phyloP scores from a whole-genome alignment of 2,888 invertebrate genomes.

The Chloroclystis v-ata region DNA sequence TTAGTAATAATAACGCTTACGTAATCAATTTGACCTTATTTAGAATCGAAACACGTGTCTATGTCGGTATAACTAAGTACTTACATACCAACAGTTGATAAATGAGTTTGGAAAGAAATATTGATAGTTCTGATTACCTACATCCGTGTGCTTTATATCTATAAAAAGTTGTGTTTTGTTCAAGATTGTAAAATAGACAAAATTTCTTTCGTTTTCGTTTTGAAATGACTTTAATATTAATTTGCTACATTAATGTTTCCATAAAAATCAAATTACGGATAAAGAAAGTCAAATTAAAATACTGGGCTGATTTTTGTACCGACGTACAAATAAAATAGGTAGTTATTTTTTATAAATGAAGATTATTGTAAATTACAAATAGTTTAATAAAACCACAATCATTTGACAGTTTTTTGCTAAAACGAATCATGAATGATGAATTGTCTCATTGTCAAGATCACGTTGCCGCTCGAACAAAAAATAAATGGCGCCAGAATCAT shows the following conservation, averaged over 20 bases:
- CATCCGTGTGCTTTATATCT: background rate
- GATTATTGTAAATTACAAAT: constrained; percentile 14
- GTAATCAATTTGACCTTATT: constrained; percentile 26
- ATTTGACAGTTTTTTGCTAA: constrained; percentile 20
- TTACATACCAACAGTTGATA: constrained; percentile 6
- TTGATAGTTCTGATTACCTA: background rate
- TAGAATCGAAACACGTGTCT: constrained; percentile 25
- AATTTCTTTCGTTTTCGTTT: too few species aligned
- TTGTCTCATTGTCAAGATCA: constrained; percentile 22
- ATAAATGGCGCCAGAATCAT: constrained; percentile 41
- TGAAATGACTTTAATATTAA: too few species aligned
- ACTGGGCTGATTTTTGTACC: too few species aligned
- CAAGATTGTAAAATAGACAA: too few species aligned
- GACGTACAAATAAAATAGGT: too few species aligned
- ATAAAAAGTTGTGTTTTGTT: too few species aligned
- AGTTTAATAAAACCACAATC: constrained; percentile 18
- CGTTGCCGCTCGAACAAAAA: constrained; percentile 23
- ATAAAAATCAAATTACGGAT: too few species aligned
- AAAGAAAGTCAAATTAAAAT: too few species aligned
- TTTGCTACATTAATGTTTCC: too few species aligned
- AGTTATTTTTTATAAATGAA: too few species aligned
- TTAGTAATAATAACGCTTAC: constrained; percentile 26
- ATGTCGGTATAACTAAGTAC: constrained; percentile 1
- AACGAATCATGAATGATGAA: constrained; percentile 20
- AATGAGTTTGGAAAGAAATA: constrained; percentile 7